A percentile compares a stretch with the other conserved stretches of the same genome.
Conservation (phyloP, 2,797 vertebrate genomes). For the Premnoplex brunnescens region DNA sequence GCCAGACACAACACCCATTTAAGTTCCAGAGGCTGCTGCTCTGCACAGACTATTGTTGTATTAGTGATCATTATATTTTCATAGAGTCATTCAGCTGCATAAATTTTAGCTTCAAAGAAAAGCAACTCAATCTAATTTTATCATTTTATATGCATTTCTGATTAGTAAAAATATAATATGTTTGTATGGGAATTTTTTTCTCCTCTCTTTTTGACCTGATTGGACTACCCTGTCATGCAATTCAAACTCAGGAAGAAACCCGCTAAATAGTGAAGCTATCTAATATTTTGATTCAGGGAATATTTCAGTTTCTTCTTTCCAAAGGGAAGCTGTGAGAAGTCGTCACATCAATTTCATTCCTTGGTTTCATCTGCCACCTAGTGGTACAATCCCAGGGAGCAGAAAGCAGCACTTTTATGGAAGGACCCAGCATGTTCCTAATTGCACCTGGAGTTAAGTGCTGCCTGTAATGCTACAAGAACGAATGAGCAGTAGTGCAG, state of each 20-base stretch:
- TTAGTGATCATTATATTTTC: background rate
- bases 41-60: background rate
- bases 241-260: background rate
- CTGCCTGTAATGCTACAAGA: background rate
- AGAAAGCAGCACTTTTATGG: background rate
- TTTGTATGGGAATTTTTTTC: background rate
- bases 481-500: background rate
- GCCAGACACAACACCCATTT: background rate
- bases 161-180: background rate
- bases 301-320: accelerated
- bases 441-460: accelerated
- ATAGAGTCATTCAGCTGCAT: background rate
- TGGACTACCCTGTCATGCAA: background rate
- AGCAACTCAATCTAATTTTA: background rate
- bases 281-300: background rate
- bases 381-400: background rate
- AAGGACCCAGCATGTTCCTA: accelerated
- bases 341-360: accelerated
- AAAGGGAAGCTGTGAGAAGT: accelerated
- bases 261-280: background rate
- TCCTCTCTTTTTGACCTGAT: background rate
- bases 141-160: background rate
- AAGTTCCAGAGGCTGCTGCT: background rate
- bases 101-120: background rate
- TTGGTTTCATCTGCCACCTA: slow-evolving; percentile 45